Evolutionary conservation across 2,113 vertebrate genomes (phyloP), one percentile per base, ranked within the genome.

Genomic region (Lichenostomus cassidix): DNA sequence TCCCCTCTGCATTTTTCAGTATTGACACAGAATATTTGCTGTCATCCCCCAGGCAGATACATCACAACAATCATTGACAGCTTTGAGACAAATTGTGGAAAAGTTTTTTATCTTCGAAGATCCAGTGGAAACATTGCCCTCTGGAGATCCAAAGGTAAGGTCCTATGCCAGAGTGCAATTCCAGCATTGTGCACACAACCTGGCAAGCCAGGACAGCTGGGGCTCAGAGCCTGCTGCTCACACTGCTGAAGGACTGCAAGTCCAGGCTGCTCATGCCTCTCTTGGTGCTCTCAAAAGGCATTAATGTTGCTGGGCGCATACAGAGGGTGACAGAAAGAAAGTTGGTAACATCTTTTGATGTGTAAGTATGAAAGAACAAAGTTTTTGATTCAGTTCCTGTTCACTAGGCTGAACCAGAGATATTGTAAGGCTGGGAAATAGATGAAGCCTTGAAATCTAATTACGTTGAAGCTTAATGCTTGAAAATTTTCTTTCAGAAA

Each of bases 61-160:
- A 3, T 27, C 31, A 12, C 78, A 75, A 56, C 7, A 31, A 14
- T 19, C 5, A 1, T 5, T 28, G 22, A 89, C 25, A 86, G 31
- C 29, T 39, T 74, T 2, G 8, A 63, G 50, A 37, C 37, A 58
- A 73, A 44, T 0, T 28, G 18, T 50, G 12, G n/a, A 56, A 37
- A 73, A 56, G 27, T 76, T 87, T 65, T 33, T 0, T 7, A 15
- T 42, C 47, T 87, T 55, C 24, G 37, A 91, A 80, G 63, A 33
- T 58, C 11, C 69, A 17, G 37, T 41, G 0, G 0, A 79, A 91
- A 69, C 0, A 0, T 4, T 64, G 21, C 22, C 16, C 18, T 47
- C 53, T 29, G 50, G 63, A 79, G 63, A 91, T 67, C 49, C 60
- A 52, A 81, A 94, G 56, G 33, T 9, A 27, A 89, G 25, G 41